A percentile compares a stretch with the other conserved stretches of the same genome.
These are phyloP conservation scores for Thymelicus lineola DNA, from an alignment of 2,888 invertebrate species.

Conservation along the genomic window DNA sequence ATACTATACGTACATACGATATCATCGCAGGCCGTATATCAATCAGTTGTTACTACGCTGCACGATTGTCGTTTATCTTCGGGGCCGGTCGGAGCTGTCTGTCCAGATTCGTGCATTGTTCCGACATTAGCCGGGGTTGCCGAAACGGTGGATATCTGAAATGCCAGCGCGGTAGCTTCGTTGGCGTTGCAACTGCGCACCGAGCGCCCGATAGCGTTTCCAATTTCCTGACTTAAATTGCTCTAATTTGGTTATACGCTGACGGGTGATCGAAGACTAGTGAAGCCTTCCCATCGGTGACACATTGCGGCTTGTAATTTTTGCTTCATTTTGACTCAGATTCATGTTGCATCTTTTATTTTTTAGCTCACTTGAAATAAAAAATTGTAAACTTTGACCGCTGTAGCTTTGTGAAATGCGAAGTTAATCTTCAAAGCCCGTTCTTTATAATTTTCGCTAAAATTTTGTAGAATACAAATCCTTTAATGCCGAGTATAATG, in stretches of 20 bases:
- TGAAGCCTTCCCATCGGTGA: slow-evolving; percentile 60
- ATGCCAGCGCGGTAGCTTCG: slow-evolving; percentile 74
- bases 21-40: slow-evolving; percentile 80
- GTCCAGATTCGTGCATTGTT: slow-evolving; percentile 84
- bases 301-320: slow-evolving; percentile 61
- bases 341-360: slow-evolving; percentile 41
- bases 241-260: slow-evolving; percentile 83
- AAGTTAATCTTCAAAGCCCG: slow-evolving; percentile 38
- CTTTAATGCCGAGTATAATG: slow-evolving; percentile 31
- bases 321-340: slow-evolving; percentile 47
- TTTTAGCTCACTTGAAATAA: slow-evolving; percentile 41
- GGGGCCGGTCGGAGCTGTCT: slow-evolving; percentile 76
- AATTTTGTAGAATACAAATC: slow-evolving; percentile 35
- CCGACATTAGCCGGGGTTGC: slow-evolving; percentile 76
- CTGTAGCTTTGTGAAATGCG: slow-evolving; percentile 35
- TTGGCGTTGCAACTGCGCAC: slow-evolving; percentile 70
- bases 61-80: slow-evolving; percentile 83
- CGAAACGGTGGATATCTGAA: slow-evolving; percentile 80
- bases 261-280: slow-evolving; percentile 78
- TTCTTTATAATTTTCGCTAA: slow-evolving; percentile 37
- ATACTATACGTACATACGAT: slow-evolving; percentile 69
- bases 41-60: slow-evolving; percentile 83
- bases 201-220: slow-evolving; percentile 79
- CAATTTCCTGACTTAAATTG: slow-evolving; percentile 85
- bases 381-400: slow-evolving; percentile 43